Evolutionary conservation across 2,888 invertebrate genomes (phyloP), one percentile per base, ranked within the genome.

Genomic region (Oscheius onirici): DNA sequence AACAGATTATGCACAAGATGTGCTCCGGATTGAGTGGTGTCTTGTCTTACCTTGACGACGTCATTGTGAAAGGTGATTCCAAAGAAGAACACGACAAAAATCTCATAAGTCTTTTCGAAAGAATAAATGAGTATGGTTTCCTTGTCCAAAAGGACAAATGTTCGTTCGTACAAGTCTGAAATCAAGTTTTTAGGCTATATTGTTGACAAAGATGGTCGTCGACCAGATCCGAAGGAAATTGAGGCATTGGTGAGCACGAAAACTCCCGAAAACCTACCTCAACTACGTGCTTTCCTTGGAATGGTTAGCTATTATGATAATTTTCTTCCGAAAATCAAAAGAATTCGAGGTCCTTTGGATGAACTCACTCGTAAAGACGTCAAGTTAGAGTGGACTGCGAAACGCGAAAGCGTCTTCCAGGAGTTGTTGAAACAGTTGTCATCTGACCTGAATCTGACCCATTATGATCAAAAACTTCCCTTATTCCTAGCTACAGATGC

Each of bases 401-500:
- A 67, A 51, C 26, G 72, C 17, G 55, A 79, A 0, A 44, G 79
- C 6, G 67, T 72, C 8, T 81, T 79, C 54, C 80, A 73, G 13
- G 44, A 77, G n/a, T 6, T 20, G n/a, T 74, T 71, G 43, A 44
- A 51, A 51, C 6, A 11, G 15, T 72, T 11, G 70, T 1, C 26
- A 1, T 49, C 66, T 17, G 69, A 61, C n/a, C 72, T 75, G 15
- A 75, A 86, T 5, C 75, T 88, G 6, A 77, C 77, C 15, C 85
- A 88, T 71, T 88, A 82, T 75, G 83, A 88, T 54, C 84, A 83
- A 0, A 63, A 41, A 15, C 66, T 78, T 17, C 81, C 79, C 24
- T 49, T 89, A 3, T 72, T 78, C 17, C 63, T 89, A 3, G 84
- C 88, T 0, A 86, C 87, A 46, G 89, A 90, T 81, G 89, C 89